Base-by-base conservation (phyloP, 2,113 vertebrate species). In the Aspidoscelis tigris region DNA sequence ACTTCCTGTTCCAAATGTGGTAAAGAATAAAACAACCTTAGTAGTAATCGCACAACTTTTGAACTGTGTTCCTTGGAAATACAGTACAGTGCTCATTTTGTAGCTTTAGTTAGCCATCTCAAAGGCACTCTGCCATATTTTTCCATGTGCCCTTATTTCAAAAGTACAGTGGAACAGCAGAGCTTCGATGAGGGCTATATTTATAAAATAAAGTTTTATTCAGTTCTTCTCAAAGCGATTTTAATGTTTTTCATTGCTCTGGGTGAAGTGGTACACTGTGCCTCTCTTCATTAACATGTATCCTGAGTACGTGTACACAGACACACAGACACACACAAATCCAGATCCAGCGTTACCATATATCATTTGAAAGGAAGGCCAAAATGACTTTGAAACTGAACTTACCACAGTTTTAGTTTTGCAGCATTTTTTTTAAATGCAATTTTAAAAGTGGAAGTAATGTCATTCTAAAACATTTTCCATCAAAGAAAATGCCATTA, bases 1-100 rank as follows among this genome's bases (percentile, higher is more conserved):
- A 97, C 97, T 97, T 98, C 97, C 97, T 97, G 96, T 96, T 96
- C 96, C 96, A 96, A 95, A 96, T 96, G 96, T 95, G 95, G 94
- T 91, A 95, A 96, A 96, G 96, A 96, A 97, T 96, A 96, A 97
- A 97, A 97, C 96, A 97, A 96, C 96, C 96, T 97, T 97, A 96
- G 96, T 96, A 96, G 96, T 96, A 96, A 96, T 97, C 96, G 95
- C 92, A 93, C 96, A 97, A 97, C 96, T 97, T 97, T 96, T 97
- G 96, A 97, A 97, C 96, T 93, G 66, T 88, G 93, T 95, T 96
- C 96, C 96, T 96, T 96, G 95, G 96, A 96, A 97, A 96, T 95
- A 94, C 94, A 93, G 94, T 94, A 92, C 92, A 79, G 94, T 93
- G 95, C 95, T 97, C 96, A 95, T 96, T 97, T 96, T 96, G 94